Conservation (phyloP, 2,888 invertebrate genomes). For the Nomada goodeniana region DNA sequence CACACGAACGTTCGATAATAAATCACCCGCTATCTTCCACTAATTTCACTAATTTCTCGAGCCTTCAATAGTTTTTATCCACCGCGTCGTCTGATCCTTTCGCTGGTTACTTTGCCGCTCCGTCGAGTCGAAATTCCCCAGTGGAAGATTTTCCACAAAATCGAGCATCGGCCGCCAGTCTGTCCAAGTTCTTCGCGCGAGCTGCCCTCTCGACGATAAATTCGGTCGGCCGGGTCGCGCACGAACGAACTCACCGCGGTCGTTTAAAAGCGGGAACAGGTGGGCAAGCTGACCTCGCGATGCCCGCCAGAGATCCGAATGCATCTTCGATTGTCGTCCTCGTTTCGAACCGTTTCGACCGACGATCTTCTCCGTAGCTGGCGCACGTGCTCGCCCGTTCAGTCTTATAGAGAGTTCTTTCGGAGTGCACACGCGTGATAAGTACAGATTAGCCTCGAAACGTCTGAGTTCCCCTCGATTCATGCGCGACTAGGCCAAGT, state of each 20-base stretch:
- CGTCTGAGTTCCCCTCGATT: slow-evolving; percentile 35
- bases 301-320: slow-evolving; percentile 34
- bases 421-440: slow-evolving; percentile 25
- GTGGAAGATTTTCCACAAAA: slow-evolving; percentile 6
- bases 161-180: neutral
- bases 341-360: slow-evolving; percentile 14
- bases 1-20: too few relatives aligned
- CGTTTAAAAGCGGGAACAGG: slow-evolving; percentile 37
- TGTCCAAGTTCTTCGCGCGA: neutral
- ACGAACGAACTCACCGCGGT: neutral
- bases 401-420: slow-evolving; percentile 20
- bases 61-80: too few relatives aligned
- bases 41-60: too few relatives aligned
- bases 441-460: slow-evolving; percentile 55
- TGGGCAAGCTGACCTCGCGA: slow-evolving; percentile 30
- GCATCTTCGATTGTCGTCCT: slow-evolving; percentile 41
- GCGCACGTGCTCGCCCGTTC: neutral
- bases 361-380: neutral
- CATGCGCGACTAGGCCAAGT: neutral
- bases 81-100: too few relatives aligned
- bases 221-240: slow-evolving; percentile 17
- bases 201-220: slow-evolving; percentile 11
- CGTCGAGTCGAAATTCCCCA: too few relatives aligned
- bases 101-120: too few relatives aligned
- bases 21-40: too few relatives aligned